Base-by-base conservation (phyloP, 2,888 invertebrate species). In the Poecilobothrus nobilitatus region DNA sequence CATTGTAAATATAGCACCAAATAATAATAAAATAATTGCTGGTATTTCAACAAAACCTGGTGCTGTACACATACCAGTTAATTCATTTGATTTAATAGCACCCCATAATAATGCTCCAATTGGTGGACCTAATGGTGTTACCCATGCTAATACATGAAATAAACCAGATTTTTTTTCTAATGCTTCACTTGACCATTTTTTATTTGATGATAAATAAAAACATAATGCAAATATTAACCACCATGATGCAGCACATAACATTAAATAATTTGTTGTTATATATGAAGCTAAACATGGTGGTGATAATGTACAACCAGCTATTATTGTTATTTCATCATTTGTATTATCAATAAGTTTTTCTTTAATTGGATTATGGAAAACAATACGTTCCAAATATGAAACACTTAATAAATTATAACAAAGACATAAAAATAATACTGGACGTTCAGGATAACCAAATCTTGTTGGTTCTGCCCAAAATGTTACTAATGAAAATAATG, bases 171-270 rank as follows among this genome's bases (percentile, higher is more conserved):
- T 90, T 66, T 91, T 89, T 80, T 94, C 94, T 68, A 95, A 86
- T 2, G 94, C 94, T 81, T 95, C 95, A 70, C 93, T 92, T 34
- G 94, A 93, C 95, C 95, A 95, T 78, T 95, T 94, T 78, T 94
- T 91, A 65, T 92, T 91, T 0, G 95, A 94, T 6, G 94, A 92
- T 66, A 95, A 84, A 77, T 93, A 92, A 91, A 95, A 95, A 69
- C 94, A 93, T 66, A 94, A 86, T 71, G 93, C 91, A 67, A 95
- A 87, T 74, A 94, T 89, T 3, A 92, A 87, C 89, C 95, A 94
- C 94, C 95, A 94, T 71, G 91, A 86, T 75, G 89, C 88, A 70
- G 90, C 90, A 67, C 92, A 91, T 76, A 93, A 82, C 44, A 90
- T 90, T 76, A 92, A 87, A 82, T 92, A 94, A 77, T 91, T 91